Percentiles rank a stretch among this genome's conserved stretches.
phyloP scores from a whole-genome alignment of 2,888 invertebrate genomes.

The Plemyria rubiginata region DNA sequence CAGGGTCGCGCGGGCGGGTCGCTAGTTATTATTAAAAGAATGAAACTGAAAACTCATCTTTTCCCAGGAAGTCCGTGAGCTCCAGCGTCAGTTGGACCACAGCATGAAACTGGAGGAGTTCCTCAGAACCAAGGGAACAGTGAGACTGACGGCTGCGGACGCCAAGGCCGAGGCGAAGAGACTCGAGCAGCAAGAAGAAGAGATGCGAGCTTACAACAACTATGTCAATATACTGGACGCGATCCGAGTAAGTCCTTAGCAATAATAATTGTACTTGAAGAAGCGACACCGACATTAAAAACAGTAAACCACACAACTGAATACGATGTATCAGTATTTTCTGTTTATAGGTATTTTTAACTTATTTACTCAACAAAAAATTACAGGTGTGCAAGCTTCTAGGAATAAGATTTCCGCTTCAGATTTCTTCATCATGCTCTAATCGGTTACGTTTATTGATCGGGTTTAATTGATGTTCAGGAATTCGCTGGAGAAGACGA shows the following conservation, averaged over 20 bases:
- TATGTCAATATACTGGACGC: conserved; percentile 91
- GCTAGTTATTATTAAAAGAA: too few species aligned
- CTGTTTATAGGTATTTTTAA: neutral
- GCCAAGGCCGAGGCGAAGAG: conserved; percentile 90
- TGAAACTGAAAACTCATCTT: neutral
- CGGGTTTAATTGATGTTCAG: conserved; percentile 50
- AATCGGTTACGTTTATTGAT: neutral
- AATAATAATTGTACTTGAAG: neutral
- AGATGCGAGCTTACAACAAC: conserved; percentile 88
- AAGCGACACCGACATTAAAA: neutral
- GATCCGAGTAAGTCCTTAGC: conserved; percentile 82
- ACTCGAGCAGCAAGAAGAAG: conserved; percentile 87
- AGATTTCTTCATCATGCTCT: neutral
- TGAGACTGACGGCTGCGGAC: conserved; percentile 90
- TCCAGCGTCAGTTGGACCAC: conserved; percentile 93
- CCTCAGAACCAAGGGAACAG: conserved; percentile 93
- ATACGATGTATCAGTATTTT: neutral
- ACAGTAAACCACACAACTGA: neutral
- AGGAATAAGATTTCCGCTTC: too few species aligned
- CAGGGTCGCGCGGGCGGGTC: too few species aligned
- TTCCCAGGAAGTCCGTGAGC: conserved; percentile 91
- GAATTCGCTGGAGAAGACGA: conserved; percentile 87
- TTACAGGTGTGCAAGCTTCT: too few species aligned
- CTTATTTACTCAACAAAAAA: too few species aligned
- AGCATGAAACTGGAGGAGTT: conserved; percentile 94